phyloP scores from a whole-genome alignment of 1,140 invertebrate species.

The Melanaphis sacchari region DNA sequence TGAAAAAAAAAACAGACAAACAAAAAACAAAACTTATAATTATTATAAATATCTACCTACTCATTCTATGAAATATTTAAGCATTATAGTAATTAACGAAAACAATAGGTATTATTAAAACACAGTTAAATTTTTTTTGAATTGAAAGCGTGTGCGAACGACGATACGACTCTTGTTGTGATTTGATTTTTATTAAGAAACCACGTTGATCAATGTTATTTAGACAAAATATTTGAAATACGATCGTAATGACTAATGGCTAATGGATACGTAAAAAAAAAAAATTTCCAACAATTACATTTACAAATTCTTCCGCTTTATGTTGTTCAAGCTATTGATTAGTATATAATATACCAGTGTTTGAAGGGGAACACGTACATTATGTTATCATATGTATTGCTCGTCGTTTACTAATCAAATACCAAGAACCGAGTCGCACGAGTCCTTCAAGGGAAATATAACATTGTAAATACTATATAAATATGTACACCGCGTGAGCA shows the following conservation, averaged over 20 bases:
- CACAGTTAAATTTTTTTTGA: not conserved
- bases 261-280: not conserved
- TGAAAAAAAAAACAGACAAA: not conserved
- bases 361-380: not conserved
- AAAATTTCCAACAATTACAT: not conserved
- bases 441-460: not conserved
- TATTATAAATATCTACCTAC: not conserved
- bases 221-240: slow-evolving; percentile 15
- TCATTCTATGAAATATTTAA: not conserved
- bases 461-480: not conserved
- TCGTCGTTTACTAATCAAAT: no score
- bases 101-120: not conserved
- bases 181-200: slow-evolving; percentile 2
- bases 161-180: not conserved
- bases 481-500: not conserved
- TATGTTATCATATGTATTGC: not conserved
- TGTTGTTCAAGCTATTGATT: not conserved
- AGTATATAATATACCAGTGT: slow-evolving; percentile 2
- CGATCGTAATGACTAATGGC: not conserved
- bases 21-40: not conserved
- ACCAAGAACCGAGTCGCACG: not conserved
- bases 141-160: not conserved
- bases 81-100: not conserved
- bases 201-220: slow-evolving; percentile 5
- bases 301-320: not conserved